A percentile compares a stretch with the other conserved stretches of the same genome.
phyloP scores from a whole-genome alignment of 1,140 invertebrate genomes.

The Cydia amplana region DNA sequence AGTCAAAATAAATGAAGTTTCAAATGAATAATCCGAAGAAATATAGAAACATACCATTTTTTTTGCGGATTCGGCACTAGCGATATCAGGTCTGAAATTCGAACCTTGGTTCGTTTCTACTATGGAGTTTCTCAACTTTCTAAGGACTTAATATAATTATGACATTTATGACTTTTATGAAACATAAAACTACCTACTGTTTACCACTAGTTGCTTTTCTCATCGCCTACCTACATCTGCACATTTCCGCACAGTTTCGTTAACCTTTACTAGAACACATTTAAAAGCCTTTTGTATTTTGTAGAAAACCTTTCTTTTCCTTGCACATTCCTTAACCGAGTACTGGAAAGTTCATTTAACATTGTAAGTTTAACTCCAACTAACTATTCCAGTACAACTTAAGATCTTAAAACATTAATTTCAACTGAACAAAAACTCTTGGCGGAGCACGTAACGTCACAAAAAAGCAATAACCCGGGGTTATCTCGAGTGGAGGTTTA shows the following conservation, averaged over 20 bases:
- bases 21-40: too few relatives aligned
- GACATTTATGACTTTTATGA: too few relatives aligned
- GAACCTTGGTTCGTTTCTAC: too few relatives aligned
- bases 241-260: background rate
- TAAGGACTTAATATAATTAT: too few relatives aligned
- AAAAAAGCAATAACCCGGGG: slow-evolving; percentile 57
- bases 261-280: background rate
- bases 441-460: slow-evolving; percentile 42
- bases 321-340: background rate
- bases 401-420: slow-evolving; percentile 51
- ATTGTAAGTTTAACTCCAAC: background rate
- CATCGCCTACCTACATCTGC: too few relatives aligned
- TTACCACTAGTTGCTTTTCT: too few relatives aligned
- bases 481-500: slow-evolving; percentile 56
- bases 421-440: slow-evolving; percentile 43
- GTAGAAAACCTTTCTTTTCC: background rate
- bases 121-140: too few relatives aligned
- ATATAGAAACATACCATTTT: too few relatives aligned
- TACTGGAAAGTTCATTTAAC: slow-evolving; percentile 15
- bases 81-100: too few relatives aligned
- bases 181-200: too few relatives aligned
- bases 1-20: too few relatives aligned
- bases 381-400: slow-evolving; percentile 24
- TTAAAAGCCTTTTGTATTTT: background rate
- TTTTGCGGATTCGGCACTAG: too few relatives aligned